Conservation (phyloP, 2,888 invertebrate species). For the Spialia ferax region DNA sequence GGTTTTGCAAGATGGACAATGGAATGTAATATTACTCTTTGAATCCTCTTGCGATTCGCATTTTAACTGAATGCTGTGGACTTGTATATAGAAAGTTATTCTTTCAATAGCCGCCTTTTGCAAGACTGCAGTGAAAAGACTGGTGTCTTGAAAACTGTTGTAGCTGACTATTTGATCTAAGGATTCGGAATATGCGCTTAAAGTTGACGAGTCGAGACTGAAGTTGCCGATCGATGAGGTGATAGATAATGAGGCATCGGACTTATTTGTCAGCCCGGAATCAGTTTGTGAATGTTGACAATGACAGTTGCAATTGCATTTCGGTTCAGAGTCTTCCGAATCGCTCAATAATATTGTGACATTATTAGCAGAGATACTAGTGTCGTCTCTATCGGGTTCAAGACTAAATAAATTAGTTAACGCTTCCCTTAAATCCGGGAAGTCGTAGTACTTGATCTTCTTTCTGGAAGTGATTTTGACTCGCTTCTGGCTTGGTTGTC, state of each 20-base stretch:
- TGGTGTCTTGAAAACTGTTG: slow-evolving; percentile 74
- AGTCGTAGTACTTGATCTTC: slow-evolving; percentile 71
- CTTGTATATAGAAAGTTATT: slow-evolving; percentile 78
- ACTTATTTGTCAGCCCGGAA: slow-evolving; percentile 63
- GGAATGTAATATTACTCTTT: slow-evolving; percentile 63
- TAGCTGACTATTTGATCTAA: slow-evolving; percentile 74
- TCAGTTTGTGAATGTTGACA: slow-evolving; percentile 58
- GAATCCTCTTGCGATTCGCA: slow-evolving; percentile 60
- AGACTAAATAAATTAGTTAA: slow-evolving; percentile 65
- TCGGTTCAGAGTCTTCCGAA: slow-evolving; percentile 48
- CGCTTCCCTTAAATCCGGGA: slow-evolving; percentile 73
- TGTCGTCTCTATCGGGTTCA: slow-evolving; percentile 41
- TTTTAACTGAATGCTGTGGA: slow-evolving; percentile 73
- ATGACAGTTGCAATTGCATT: slow-evolving; percentile 67
- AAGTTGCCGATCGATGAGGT: slow-evolving; percentile 81
- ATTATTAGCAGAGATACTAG: slow-evolving; percentile 28
- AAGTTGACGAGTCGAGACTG: slow-evolving; percentile 67
- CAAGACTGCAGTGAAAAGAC: slow-evolving; percentile 62
- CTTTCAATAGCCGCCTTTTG: slow-evolving; percentile 77
- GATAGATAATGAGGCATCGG: slow-evolving; percentile 61
- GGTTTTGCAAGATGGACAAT: slow-evolving; percentile 68
- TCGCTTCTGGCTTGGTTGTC: slow-evolving; percentile 53
- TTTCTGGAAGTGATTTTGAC: slow-evolving; percentile 64
- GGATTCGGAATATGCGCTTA: slow-evolving; percentile 78
- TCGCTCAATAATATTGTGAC: slow-evolving; percentile 37